Percentiles rank a stretch among this genome's conserved stretches.
Conservation (phyloP, 2,888 invertebrate species). For the Junonia oenone region DNA sequence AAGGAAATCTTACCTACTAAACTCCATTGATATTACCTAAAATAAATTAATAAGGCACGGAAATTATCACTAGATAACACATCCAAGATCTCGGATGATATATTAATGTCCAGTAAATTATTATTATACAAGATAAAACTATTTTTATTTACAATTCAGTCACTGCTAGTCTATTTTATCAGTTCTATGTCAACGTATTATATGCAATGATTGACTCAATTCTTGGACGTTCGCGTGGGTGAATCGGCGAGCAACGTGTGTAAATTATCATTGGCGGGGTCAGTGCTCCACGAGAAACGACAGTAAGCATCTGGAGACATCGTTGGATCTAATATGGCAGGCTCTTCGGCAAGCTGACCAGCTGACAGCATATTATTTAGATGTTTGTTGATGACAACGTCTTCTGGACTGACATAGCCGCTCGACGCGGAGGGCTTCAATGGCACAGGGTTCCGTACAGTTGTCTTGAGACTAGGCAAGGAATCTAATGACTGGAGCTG, state of each 20-base stretch:
- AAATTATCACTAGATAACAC: constrained; percentile 75
- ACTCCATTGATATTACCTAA: constrained; percentile 67
- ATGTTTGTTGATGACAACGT: constrained; percentile 68
- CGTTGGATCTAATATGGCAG: constrained; percentile 65
- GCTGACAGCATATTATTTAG: constrained; percentile 61
- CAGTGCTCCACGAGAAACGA: constrained; percentile 73
- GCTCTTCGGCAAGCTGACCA: constrained; percentile 56
- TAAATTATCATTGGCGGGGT: constrained; percentile 68
- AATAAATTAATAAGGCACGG: constrained; percentile 80
- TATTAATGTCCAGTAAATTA: constrained; percentile 54
- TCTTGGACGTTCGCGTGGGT: constrained; percentile 54
- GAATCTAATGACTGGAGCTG: constrained; percentile 66
- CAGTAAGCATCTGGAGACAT: constrained; percentile 76
- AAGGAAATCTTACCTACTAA: constrained; percentile 61
- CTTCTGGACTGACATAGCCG: constrained; percentile 65
- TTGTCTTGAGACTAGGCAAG: constrained; percentile 63
- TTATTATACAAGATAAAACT: constrained; percentile 60
- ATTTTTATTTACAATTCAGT: constrained; percentile 62
- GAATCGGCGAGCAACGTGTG: constrained; percentile 63
- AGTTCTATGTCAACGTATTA: constrained; percentile 45
- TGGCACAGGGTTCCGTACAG: constrained; percentile 49
- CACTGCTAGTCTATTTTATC: constrained; percentile 50
- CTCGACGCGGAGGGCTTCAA: constrained; percentile 52
- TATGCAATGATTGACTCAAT: constrained; percentile 49
- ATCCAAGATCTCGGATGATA: constrained; percentile 55